phyloP scores from a whole-genome alignment of 2,888 invertebrate species.

The Itoplectis maculator region DNA sequence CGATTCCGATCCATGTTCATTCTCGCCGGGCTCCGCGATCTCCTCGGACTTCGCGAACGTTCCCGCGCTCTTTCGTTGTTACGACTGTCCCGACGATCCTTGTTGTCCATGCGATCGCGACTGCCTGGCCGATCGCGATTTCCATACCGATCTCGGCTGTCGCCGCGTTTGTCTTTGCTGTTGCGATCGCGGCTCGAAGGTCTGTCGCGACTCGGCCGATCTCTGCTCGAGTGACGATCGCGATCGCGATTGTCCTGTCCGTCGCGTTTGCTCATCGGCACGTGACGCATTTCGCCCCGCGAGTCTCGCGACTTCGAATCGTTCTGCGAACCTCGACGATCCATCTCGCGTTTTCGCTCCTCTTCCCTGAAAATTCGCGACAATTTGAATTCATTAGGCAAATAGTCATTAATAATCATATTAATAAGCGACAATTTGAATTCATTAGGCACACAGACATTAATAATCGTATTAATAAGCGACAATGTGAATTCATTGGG shows the following conservation, averaged over 20 bases:
- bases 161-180: slow-evolving; percentile 71
- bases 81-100: slow-evolving; percentile 80
- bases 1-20: slow-evolving; percentile 76
- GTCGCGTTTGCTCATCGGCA: slow-evolving; percentile 64
- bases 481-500: too few relatives aligned
- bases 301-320: slow-evolving; percentile 74
- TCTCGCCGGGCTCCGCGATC: slow-evolving; percentile 81
- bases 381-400: not conserved
- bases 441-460: too few relatives aligned
- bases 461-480: too few relatives aligned
- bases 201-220: slow-evolving; percentile 73
- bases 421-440: too few relatives aligned
- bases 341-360: slow-evolving; percentile 76
- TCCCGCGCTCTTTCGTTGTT: slow-evolving; percentile 79
- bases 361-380: slow-evolving; percentile 74
- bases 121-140: slow-evolving; percentile 83
- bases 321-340: slow-evolving; percentile 75
- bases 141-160: slow-evolving; percentile 76
- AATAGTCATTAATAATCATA: too few relatives aligned
- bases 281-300: slow-evolving; percentile 67
- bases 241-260: slow-evolving; percentile 68
- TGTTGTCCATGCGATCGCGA: slow-evolving; percentile 81
- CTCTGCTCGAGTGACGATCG: slow-evolving; percentile 65
- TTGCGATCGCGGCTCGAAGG: slow-evolving; percentile 69
- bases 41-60: slow-evolving; percentile 79